Base-by-base conservation (phyloP, 2,888 invertebrate genomes). In the Oligia fasciuncula region DNA sequence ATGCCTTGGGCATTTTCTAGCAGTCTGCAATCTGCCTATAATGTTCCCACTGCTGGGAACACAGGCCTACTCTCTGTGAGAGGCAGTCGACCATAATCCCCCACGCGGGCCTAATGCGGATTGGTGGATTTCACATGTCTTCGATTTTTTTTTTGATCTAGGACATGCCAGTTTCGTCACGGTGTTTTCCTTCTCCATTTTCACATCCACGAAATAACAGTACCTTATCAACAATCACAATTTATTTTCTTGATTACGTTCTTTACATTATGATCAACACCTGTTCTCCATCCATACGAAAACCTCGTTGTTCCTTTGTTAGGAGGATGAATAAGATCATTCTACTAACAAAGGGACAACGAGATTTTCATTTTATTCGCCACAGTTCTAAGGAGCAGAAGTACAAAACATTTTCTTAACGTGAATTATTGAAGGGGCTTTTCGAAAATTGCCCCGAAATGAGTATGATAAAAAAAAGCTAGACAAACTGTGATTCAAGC, bases 401-500 rank as follows among this genome's bases (percentile, higher is more conserved):
- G 60, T 76, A 81, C 80, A 76, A 80, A 85, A 54, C 77, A 87
- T 89, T 90, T 86, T 85, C 85, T 85, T 81, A 79, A 75, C 63
- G 86, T 89, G 88, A 91, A 91, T 91, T 90, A 91, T 90, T 89
- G 84, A 90, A 83, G 51, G 82, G 77, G 87, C 89, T 90, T 85
- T 90, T 85, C 77, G 80, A 89, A 91, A 91, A 92, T 91, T 90
- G 85, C 88, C 86, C 77, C 80, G 51, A 91, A 90, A 91, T 87
- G 89, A 90, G 89, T 90, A 90, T 89, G 77, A 84, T 81, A 81
- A 83, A 90, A 90, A 29, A 90, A 89, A 89, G 88, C 86, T 83
- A 81, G 85, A 80, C 82, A 89, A 89, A 92, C 93, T 92, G 92
- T 90, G 90, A 94, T 92, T 92, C 91, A 84, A 83, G 87, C 77